These are phyloP conservation scores for Drosophila trichaetosa DNA, from an alignment of 2,888 invertebrate species.

Conservation along the genomic window DNA sequence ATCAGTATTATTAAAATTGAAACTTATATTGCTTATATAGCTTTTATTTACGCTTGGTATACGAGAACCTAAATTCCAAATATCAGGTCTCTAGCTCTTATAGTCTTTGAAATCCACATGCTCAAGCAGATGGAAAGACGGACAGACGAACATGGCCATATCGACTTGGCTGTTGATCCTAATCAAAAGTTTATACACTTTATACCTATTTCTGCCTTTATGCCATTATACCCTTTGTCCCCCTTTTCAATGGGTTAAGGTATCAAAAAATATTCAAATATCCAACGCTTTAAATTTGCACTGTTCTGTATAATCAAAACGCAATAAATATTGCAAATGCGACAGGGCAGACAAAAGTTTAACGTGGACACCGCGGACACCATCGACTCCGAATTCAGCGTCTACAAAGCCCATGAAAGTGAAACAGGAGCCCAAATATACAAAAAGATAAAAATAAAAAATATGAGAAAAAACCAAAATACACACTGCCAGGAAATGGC, in stretches of 20 bases:
- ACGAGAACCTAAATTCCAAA: too few relatives aligned
- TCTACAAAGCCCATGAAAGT: constrained; percentile 50
- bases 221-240: not conserved
- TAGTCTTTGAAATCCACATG: too few relatives aligned
- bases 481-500: constrained; percentile 53
- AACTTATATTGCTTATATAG: too few relatives aligned
- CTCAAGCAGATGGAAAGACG: too few relatives aligned
- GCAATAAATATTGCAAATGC: constrained; percentile 79
- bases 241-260: not conserved
- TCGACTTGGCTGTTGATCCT: not conserved
- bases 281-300: constrained; percentile 10
- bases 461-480: not conserved
- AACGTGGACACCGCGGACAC: constrained; percentile 49
- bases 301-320: constrained; percentile 64
- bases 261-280: not conserved
- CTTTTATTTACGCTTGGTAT: too few relatives aligned
- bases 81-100: too few relatives aligned
- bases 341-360: constrained; percentile 67
- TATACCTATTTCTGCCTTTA: not conserved
- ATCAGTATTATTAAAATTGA: too few relatives aligned
- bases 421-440: constrained; percentile 31
- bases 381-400: not conserved
- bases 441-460: constrained; percentile 4
- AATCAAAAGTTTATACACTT: not conserved
- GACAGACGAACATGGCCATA: not conserved